phyloP scores from a whole-genome alignment of 2,888 invertebrate species.

The Epistrophe eligans region DNA sequence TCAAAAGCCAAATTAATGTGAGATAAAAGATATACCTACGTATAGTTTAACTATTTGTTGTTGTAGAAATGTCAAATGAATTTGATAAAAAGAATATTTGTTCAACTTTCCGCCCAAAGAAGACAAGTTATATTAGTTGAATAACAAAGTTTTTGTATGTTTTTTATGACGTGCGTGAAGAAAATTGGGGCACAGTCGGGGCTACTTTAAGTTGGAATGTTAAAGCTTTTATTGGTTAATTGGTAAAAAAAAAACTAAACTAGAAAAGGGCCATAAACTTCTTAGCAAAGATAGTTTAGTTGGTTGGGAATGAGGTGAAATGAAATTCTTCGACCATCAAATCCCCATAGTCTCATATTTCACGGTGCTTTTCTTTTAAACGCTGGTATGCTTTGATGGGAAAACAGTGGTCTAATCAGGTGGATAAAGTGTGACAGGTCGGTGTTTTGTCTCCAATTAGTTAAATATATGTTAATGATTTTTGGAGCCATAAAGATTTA shows the following conservation, averaged over 20 bases:
- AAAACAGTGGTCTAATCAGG: constrained; percentile 49
- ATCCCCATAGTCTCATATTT: constrained; percentile 28
- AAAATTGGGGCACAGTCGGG: constrained; percentile 52
- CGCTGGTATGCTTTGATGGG: neutral
- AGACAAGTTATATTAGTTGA: constrained; percentile 51
- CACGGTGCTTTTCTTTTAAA: constrained; percentile 10
- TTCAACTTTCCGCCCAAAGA: constrained; percentile 19
- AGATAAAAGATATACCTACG: neutral
- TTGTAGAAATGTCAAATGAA: constrained; percentile 46
- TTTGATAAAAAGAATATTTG: constrained; percentile 31
- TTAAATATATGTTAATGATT: constrained; percentile 37
- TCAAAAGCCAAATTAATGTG: constrained; percentile 9
- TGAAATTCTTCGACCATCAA: constrained; percentile 39
- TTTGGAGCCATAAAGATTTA: constrained; percentile 9
- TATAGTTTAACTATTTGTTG: constrained; percentile 21
- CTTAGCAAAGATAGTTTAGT: neutral
- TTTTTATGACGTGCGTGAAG: constrained; percentile 64
- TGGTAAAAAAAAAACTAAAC: constrained; percentile 18
- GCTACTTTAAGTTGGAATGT: constrained; percentile 42
- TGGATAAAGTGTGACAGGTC: constrained; percentile 56
- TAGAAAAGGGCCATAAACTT: constrained; percentile 33
- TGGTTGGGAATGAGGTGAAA: neutral
- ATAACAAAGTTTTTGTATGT: constrained; percentile 8
- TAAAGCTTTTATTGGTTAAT: constrained; percentile 55
- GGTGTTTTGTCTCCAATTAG: constrained; percentile 54